Base-by-base conservation (phyloP, 2,888 invertebrate genomes). In the Eilema sororculum region DNA sequence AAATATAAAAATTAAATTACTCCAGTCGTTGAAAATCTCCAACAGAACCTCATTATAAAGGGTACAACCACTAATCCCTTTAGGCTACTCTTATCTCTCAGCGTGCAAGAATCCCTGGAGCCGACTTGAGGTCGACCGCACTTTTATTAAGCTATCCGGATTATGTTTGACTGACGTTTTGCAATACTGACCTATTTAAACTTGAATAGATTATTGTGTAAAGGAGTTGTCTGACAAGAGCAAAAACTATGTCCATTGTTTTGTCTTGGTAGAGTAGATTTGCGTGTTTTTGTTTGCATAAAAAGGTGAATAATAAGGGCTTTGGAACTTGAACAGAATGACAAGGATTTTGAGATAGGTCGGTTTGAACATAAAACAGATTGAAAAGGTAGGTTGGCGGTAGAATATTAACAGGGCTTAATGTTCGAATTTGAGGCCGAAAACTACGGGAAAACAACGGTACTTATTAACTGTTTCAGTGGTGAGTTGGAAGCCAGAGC, bases 11-110 rank as follows among this genome's bases (percentile, higher is more conserved):
- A 33, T 1, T 41, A 46, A 25, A 63, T 52, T 25, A 28, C n/a
- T 3, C 58, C 22, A 16, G 28, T 58, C 6, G 41, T 2, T 28
- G 28, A 22, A 25, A n/a, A 30, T 60, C 24, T 52, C 46, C 22
- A 22, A 28, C 59, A 46, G 64, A 68, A 64, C 37, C 37, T 65
- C 25, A 33, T 65, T 37, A 65, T 69, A 69, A 69, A 60, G 37
- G 64, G 46, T 61, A 13, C 46, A 24, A 59, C 64, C 64, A 52
- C 65, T 65, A 69, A 69, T 69, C 69, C 41, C 37, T 67, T 72
- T 46, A 60, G 67, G 59, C 71, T 52, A 24, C 65, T 28, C 70
- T 81, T 77, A 81, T 81, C 80, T 77, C 24, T 20, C 67, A 64
- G 64, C 71, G 70, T 78, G 70, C 76, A 79, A 68, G 77, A 74